Evolutionary conservation across 2,888 invertebrate species (phyloP), one percentile per base, ranked within the genome.

Genomic region (Macrosiphum euphorbiae): DNA sequence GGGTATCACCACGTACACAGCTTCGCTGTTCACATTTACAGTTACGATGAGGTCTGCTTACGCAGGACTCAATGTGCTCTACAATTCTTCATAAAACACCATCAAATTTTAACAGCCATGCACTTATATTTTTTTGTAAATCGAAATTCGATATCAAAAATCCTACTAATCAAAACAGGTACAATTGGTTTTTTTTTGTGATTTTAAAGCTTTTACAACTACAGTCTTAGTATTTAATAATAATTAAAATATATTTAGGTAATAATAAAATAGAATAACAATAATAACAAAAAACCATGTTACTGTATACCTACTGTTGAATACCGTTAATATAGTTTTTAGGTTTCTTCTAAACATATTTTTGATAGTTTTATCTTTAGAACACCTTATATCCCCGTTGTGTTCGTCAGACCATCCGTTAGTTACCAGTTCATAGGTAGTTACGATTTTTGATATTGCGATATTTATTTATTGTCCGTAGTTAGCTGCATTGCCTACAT

Each of bases 61-160:
- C 20, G 92, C 92, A 20, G 92, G 92, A n/a, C 78, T 92, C 16
- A 92, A 92, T 24, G 92, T 92, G 41, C 88, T 92, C 5, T 92
- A 88, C 41, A 92, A 92, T 87, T 67, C 92, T 11, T 44, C 41
- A 35, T 78, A 7, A 87, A 52, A 92, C 16, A 87, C 20, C 35
- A 78, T 78, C n/a, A 47, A n/a, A 50, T n/a, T 50, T 87, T 7
- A n/a, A 44, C n/a, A 41, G 7, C 35, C 2, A 8, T 7, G 87
- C 47, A 50, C 47, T 87, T 50, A 47, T 50, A n/a, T n/a, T 86
- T 47, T 86, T 58, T 58, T 58, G 10, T 26, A 26, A 55, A 24
- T 55, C 20, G 24, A 24, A 55, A 55, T 55, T 55, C 55, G 24
- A 24, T 24, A 24, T 5, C 7, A 55, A 55, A 55, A 55, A 55